Conservation (phyloP, 2,888 invertebrate species). For the Busseola fusca region DNA sequence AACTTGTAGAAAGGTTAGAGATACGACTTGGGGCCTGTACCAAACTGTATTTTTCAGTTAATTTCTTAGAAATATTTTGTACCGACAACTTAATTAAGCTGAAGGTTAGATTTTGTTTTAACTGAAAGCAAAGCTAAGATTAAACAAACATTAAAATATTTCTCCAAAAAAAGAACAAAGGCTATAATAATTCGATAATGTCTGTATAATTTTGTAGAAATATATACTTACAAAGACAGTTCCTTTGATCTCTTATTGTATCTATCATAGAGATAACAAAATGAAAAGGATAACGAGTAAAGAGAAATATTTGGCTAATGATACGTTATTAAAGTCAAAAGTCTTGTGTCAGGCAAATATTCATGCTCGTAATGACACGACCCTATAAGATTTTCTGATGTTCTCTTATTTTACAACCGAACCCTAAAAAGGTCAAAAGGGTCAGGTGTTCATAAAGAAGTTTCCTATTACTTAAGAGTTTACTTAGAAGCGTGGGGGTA, state of each 20-base stretch:
- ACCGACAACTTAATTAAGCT: not conserved
- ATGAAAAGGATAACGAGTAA: too few species aligned
- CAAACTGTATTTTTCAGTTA: not conserved
- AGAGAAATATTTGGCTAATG: not conserved
- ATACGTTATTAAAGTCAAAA: not conserved
- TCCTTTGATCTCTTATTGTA: too few species aligned
- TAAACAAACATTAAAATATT: too few species aligned
- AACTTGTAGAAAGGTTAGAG: constrained; percentile 15
- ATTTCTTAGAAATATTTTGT: not conserved
- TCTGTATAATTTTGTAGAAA: not conserved
- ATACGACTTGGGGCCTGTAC: not conserved
- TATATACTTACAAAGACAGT: not conserved
- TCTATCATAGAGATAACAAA: not conserved
- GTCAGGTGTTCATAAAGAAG: constrained; percentile 27
- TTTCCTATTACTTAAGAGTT: constrained; percentile 23
- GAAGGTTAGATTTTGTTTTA: not conserved
- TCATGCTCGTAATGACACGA: not conserved
- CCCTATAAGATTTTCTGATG: not conserved
- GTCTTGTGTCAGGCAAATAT: not conserved
- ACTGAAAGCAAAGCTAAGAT: too few species aligned
- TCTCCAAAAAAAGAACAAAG: not conserved
- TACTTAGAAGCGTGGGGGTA: constrained; percentile 8
- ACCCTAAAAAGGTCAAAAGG: constrained; percentile 25
- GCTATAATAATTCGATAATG: not conserved
- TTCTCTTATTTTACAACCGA: not conserved